A percentile compares a stretch with the other conserved stretches of the same genome.
Evolutionary conservation across 2,113 vertebrate species (phyloP).

Genomic region (Sialia sialis): DNA sequence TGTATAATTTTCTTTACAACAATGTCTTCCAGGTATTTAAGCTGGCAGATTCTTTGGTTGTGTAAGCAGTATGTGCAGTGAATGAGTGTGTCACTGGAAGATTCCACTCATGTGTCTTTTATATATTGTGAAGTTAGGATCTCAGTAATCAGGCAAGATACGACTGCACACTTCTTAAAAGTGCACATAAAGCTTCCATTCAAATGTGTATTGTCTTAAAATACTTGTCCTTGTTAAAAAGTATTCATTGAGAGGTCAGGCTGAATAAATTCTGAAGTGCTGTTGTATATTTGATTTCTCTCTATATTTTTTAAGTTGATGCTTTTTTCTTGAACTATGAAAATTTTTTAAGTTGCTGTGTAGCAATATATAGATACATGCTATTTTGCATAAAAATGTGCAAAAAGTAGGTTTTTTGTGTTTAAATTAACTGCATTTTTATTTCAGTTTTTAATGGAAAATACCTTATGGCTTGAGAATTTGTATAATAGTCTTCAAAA

Average conservation of each 20-base stretch:
- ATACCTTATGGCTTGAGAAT: not conserved
- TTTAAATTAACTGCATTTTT: not conserved
- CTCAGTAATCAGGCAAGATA: not conserved
- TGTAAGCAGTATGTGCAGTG: not conserved
- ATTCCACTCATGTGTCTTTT: not conserved
- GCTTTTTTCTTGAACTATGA: not conserved
- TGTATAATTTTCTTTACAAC: not conserved
- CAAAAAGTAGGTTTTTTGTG: not conserved
- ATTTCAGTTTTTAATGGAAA: not conserved
- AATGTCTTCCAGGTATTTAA: not conserved
- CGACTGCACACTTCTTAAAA: not conserved
- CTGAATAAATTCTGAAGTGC: not conserved
- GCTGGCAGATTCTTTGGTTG: not conserved
- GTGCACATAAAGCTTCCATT: not conserved
- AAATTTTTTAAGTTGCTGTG: not conserved
- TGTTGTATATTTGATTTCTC: not conserved
- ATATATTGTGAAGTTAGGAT: not conserved
- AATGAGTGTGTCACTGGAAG: not conserved
- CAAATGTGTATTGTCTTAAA: not conserved
- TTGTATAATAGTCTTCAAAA: not conserved
- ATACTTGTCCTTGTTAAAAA: not conserved
- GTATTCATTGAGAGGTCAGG: not conserved
- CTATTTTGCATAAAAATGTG: not conserved
- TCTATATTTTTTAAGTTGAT: not conserved
- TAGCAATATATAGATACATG: not conserved